phyloP scores from a whole-genome alignment of 1,140 invertebrate species.

The Leptinotarsa lineolata region DNA sequence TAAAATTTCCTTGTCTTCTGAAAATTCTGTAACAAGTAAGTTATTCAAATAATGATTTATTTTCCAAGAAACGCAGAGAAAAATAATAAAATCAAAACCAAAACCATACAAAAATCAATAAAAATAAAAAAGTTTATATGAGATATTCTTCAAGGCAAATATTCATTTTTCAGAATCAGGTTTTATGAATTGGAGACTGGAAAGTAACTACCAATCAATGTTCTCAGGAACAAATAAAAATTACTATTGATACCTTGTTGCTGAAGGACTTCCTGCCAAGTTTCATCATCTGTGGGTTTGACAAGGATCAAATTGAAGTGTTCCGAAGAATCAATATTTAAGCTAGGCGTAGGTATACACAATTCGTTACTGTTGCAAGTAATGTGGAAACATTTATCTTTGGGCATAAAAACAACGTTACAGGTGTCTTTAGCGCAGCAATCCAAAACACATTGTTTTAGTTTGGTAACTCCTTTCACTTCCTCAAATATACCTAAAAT shows the following conservation, averaged over 20 bases:
- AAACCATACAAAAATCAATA: too few relatives aligned
- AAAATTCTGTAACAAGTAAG: slow-evolving; percentile 36
- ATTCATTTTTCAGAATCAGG: too few relatives aligned
- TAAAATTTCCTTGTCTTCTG: slow-evolving; percentile 41
- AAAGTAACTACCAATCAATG: too few relatives aligned
- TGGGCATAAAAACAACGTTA: slow-evolving; percentile 79
- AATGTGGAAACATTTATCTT: slow-evolving; percentile 76
- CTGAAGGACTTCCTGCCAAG: slow-evolving; percentile 61
- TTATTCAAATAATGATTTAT: too few relatives aligned
- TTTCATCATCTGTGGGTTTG: slow-evolving; percentile 64
- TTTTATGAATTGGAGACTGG: too few relatives aligned
- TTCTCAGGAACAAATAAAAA: too few relatives aligned
- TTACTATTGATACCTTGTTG: slow-evolving; percentile 37
- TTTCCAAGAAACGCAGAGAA: not conserved
- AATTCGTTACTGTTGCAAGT: slow-evolving; percentile 71
- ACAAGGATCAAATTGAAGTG: slow-evolving; percentile 78
- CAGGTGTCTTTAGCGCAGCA: slow-evolving; percentile 73
- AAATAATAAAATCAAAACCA: too few relatives aligned
- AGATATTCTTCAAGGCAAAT: too few relatives aligned
- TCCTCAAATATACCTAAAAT: slow-evolving; percentile 63
- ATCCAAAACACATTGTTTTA: slow-evolving; percentile 70
- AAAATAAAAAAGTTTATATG: too few relatives aligned
- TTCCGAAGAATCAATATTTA: slow-evolving; percentile 60
- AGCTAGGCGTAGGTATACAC: slow-evolving; percentile 68
- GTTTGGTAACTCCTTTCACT: slow-evolving; percentile 59